Evolutionary conservation across 1,140 invertebrate species (phyloP).

Genomic region (Carposina sasakii): DNA sequence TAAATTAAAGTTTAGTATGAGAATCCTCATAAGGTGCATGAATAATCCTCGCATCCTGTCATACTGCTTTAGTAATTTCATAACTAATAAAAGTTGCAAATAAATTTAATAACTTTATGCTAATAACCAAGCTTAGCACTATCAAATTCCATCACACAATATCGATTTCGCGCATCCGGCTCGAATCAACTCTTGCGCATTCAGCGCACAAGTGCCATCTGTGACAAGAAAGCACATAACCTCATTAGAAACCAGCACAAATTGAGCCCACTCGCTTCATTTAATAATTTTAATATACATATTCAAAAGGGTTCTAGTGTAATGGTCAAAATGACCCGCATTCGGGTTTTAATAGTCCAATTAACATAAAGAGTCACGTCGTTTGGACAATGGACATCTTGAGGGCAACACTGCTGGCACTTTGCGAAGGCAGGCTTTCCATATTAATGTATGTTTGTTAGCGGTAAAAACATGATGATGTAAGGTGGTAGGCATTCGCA

Average conservation of each 20-base stretch:
- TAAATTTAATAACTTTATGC: no score
- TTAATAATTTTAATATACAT: slow-evolving; percentile 72
- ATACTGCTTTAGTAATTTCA: no score
- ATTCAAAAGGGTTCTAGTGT: slow-evolving; percentile 67
- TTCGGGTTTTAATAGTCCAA: slow-evolving; percentile 70
- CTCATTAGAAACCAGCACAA: slow-evolving; percentile 70
- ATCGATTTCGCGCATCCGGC: slow-evolving; percentile 68
- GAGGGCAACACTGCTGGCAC: slow-evolving; percentile 60
- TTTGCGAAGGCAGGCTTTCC: slow-evolving; percentile 59
- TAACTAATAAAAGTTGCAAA: no score
- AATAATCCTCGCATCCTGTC: no score
- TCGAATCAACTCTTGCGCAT: slow-evolving; percentile 61
- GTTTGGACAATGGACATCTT: slow-evolving; percentile 69
- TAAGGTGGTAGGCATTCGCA: slow-evolving; percentile 49
- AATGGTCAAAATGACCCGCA: slow-evolving; percentile 70
- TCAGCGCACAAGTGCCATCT: slow-evolving; percentile 51
- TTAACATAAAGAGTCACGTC: slow-evolving; percentile 71
- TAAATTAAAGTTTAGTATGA: no score
- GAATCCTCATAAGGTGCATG: no score
- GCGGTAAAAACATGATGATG: slow-evolving; percentile 67
- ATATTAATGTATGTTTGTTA: slow-evolving; percentile 73
- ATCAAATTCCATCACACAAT: no score
- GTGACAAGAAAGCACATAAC: slow-evolving; percentile 71
- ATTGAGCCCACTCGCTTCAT: slow-evolving; percentile 65
- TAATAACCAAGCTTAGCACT: no score